Percentiles rank a stretch among this genome's conserved stretches.
These are phyloP conservation scores for Lonchura striata DNA, from an alignment of 2,113 vertebrate species.

Conservation along the genomic window DNA sequence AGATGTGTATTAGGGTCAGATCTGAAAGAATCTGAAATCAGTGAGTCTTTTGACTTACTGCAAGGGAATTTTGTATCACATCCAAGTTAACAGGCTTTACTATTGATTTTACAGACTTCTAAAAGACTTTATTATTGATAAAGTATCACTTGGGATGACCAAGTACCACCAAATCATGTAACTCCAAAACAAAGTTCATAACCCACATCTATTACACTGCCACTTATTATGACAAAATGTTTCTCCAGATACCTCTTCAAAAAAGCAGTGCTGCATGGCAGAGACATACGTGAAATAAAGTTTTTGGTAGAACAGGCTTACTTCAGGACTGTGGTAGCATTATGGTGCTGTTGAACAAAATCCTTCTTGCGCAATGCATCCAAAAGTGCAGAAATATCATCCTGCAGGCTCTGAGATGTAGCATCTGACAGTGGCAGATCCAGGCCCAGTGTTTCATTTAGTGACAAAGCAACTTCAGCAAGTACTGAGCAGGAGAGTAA, in stretches of 20 bases:
- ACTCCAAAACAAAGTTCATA: neutral
- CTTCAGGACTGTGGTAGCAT: constrained; percentile 72
- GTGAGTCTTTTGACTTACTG: neutral
- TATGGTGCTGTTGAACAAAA: constrained; percentile 34
- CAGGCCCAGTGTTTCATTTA: constrained; percentile 75
- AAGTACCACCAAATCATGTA: neutral
- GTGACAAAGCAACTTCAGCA: constrained; percentile 59
- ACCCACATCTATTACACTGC: neutral
- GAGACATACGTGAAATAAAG: neutral
- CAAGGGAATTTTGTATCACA: neutral
- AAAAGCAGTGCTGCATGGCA: neutral
- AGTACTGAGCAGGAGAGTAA: constrained; percentile 68
- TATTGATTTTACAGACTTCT: neutral
- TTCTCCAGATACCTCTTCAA: neutral
- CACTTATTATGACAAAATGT: neutral
- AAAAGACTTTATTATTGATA: neutral
- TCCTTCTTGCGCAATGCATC: constrained; percentile 62
- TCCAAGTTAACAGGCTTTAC: neutral
- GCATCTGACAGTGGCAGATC: constrained; percentile 67
- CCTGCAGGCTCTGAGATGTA: constrained; percentile 66
- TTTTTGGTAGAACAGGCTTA: constrained; percentile 46
- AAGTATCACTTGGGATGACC: neutral
- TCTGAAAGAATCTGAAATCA: neutral
- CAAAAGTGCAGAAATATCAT: constrained; percentile 71
- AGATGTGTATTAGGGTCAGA: neutral